Percentiles rank a stretch among this genome's conserved stretches.
phyloP scores from a whole-genome alignment of 2,113 vertebrate genomes.

The Poicephalus meyeri region DNA sequence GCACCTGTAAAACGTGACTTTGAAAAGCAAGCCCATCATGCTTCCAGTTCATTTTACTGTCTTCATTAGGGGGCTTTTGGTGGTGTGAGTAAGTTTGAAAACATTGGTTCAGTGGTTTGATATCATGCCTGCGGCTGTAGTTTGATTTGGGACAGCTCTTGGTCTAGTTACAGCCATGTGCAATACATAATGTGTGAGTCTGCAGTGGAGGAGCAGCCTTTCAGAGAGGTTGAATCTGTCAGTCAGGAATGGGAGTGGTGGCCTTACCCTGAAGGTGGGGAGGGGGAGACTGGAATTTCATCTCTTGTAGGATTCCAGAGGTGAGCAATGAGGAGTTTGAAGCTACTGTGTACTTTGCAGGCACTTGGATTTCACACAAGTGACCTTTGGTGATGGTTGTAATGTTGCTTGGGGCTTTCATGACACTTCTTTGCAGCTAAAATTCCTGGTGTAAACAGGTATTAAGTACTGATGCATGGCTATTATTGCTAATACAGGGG shows the following conservation, averaged over 20 bases:
- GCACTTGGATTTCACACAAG: not conserved
- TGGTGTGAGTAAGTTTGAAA: not conserved
- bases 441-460: not conserved
- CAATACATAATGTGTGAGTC: not conserved
- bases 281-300: not conserved
- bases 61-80: not conserved
- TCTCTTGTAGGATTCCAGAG: not conserved
- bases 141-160: not conserved
- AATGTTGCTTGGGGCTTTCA: not conserved
- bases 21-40: not conserved
- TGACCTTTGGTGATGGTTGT: not conserved
- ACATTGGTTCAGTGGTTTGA: not conserved
- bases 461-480: not conserved
- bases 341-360: not conserved
- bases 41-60: not conserved
- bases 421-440: not conserved
- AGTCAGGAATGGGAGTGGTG: not conserved
- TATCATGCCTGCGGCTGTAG: not conserved
- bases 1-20: not conserved
- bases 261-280: not conserved
- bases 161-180: not conserved
- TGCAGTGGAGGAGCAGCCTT: not conserved
- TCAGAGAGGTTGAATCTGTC: not conserved
- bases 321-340: not conserved
- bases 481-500: not conserved